A percentile compares a stretch with the other conserved stretches of the same genome.
phyloP scores from a whole-genome alignment of 2,113 vertebrate genomes.

The Maccullochella peelii region DNA sequence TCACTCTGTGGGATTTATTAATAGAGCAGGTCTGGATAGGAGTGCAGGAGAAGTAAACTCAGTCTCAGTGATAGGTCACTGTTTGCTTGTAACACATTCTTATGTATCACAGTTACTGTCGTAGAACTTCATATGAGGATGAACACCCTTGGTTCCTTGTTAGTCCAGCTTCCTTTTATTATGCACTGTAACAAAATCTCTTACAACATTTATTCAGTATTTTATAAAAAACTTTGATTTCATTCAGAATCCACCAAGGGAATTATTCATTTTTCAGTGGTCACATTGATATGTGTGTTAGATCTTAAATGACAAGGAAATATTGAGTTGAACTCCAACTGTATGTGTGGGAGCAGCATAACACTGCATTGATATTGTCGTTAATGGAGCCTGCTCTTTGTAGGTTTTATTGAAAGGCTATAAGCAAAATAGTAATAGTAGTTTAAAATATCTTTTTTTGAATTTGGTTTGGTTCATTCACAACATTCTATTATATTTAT shows the following conservation, averaged over 20 bases:
- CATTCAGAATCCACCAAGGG: conserved; percentile 28
- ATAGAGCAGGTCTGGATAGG: conserved; percentile 67
- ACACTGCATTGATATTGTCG: not conserved
- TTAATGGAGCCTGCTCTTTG: conserved; percentile 3
- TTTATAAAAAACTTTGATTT: conserved; percentile 7
- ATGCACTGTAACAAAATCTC: not conserved
- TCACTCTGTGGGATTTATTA: conserved; percentile 73
- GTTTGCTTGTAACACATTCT: conserved; percentile 49
- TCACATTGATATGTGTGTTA: conserved; percentile 25
- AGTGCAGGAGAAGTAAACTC: conserved; percentile 59
- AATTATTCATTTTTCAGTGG: conserved; percentile 5
- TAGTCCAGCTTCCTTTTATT: conserved; percentile 4
- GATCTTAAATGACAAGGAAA: conserved; percentile 25
- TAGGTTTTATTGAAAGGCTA: not conserved
- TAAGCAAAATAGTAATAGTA: not conserved
- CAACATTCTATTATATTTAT: not conserved
- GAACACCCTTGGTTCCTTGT: not conserved
- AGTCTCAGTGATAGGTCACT: conserved; percentile 43
- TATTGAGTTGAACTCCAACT: conserved; percentile 14
- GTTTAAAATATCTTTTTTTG: not conserved
- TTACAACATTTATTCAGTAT: not conserved
- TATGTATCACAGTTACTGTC: conserved; percentile 24
- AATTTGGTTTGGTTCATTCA: not conserved
- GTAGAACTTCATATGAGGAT: not conserved
- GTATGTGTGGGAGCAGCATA: conserved; percentile 19